A percentile compares a stretch with the other conserved stretches of the same genome.
Conservation (phyloP, 2,888 invertebrate genomes). For the Phyllotreta striolata region DNA sequence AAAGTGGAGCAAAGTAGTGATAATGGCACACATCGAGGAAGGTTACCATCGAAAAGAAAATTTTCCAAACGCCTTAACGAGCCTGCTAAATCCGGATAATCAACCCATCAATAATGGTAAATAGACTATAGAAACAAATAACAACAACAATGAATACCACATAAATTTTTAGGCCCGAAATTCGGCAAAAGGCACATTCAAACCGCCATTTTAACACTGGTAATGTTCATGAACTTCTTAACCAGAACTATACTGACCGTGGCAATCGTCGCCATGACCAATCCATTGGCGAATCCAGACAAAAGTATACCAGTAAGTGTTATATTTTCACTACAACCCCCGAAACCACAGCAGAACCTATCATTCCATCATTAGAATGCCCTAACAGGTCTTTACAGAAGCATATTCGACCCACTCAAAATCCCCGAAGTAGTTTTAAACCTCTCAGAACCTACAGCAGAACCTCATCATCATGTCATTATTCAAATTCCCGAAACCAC, state of each 20-base stretch:
- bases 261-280: slow-evolving; percentile 77
- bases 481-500: no score
- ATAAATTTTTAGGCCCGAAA: slow-evolving; percentile 59
- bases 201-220: slow-evolving; percentile 66
- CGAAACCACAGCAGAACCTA: neutral
- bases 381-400: neutral
- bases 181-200: slow-evolving; percentile 71
- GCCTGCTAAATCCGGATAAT: neutral
- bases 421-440: no score
- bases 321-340: no score
- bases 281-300: slow-evolving; percentile 57
- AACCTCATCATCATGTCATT: no score
- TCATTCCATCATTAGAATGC: neutral
- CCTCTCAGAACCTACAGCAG: no score
- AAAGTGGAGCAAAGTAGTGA: no score
- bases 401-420: no score
- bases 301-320: slow-evolving; percentile 62
- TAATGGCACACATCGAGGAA: no score
- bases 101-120: no score
- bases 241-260: slow-evolving; percentile 73
- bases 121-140: no score
- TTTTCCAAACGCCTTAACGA: neutral
- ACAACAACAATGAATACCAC: neutral
- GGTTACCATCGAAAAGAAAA: no score
- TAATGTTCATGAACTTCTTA: slow-evolving; percentile 68